Conservation (phyloP, 2,888 invertebrate species). For the Hartigia nigra region DNA sequence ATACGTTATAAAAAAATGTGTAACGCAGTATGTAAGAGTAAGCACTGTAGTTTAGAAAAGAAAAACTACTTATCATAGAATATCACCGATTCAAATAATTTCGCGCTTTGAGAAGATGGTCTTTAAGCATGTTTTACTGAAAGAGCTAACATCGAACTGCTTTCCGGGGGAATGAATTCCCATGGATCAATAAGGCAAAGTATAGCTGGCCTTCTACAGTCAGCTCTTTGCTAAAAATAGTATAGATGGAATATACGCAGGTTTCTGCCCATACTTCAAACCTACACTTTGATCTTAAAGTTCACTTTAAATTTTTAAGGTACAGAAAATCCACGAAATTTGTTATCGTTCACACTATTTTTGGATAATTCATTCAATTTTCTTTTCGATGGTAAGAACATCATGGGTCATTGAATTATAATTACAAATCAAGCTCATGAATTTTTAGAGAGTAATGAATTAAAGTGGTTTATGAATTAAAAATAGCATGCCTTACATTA, state of each 20-base stretch:
- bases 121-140: background rate
- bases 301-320: background rate
- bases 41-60: background rate
- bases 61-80: background rate
- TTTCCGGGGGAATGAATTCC: background rate
- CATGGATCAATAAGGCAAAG: conserved; percentile 22
- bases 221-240: conserved; percentile 16
- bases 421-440: background rate
- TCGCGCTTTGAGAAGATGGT: background rate
- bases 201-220: conserved; percentile 11
- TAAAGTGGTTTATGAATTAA: background rate
- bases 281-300: background rate
- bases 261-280: background rate
- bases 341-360: background rate
- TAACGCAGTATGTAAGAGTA: background rate
- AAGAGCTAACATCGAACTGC: conserved; percentile 3
- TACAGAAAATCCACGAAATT: background rate
- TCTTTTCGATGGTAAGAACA: background rate
- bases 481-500: background rate
- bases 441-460: too few relatives aligned
- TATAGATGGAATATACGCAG: background rate
- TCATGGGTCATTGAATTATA: background rate
- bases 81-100: background rate
- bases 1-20: background rate
- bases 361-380: background rate